Base-by-base conservation (phyloP, 1,140 invertebrate genomes). In the Carposina sasakii region DNA sequence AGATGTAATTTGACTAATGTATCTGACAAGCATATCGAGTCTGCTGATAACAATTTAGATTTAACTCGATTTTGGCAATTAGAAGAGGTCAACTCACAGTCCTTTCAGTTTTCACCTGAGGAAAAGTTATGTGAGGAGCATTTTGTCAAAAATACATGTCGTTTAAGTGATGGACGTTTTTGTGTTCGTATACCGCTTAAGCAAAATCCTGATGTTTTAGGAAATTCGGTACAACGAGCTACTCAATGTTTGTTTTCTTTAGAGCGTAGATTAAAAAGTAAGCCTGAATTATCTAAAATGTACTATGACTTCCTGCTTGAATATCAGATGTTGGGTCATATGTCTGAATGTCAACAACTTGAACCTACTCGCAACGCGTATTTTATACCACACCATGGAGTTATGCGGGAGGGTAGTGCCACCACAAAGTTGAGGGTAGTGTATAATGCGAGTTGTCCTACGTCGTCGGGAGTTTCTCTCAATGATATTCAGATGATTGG, bases 401-500 rank as follows among this genome's bases (percentile, higher is more conserved):
- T 50, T 2, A n/a, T 43, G 13, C 28, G 48, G 2, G 48, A 37
- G 15, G 8, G 19, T 20, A 37, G 34, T n/a, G 20, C 34, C 3
- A 37, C 34, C 16, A 37, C 34, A 10, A 37, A 33, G 16, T 37
- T 37, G 20, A 17, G 34, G 16, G 34, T 37, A 4, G 34, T 37
- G 4, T 37, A 5, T n/a, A 37, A 37, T 37, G 34, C 8, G 17
- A 37, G 34, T n/a, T 17, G 15, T 8, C 34, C 34, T n/a, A 37
- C 34, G 5, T 5, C 3, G 2, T 19, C 34, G 20, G 15, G 34
- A 3, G 4, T 3, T 3, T 37, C 70, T 2, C 45, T 78, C 2
- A 83, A 81, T 58, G 55, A 71, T 19, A 39, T 50, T 22, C 30
- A 76, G 4, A 22, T 65, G 9, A 48, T 57, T 2, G 74, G 74